A percentile compares a stretch with the other conserved stretches of the same genome.
Evolutionary conservation across 2,113 vertebrate species (phyloP).

Genomic region (Dasypus novemcinctus): DNA sequence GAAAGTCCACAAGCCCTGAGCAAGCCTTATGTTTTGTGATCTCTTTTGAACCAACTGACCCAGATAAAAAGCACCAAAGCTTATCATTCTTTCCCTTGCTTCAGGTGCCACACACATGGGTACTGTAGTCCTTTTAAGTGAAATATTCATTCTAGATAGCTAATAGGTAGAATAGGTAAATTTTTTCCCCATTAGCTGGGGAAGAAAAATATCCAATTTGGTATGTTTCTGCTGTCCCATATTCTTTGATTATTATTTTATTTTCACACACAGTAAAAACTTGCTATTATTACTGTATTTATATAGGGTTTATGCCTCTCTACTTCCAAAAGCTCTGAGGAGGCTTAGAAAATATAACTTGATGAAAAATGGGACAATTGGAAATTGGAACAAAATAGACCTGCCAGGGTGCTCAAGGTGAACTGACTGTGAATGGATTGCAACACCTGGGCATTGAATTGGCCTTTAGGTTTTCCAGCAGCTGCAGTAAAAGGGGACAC

Average conservation of each 20-base stretch:
- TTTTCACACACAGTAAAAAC: not conserved
- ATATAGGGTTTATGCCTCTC: not conserved
- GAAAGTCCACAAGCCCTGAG: not conserved
- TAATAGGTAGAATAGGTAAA: not conserved
- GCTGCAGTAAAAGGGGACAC: not conserved
- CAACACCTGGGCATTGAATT: not conserved
- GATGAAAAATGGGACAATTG: not conserved
- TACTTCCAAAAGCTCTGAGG: not conserved
- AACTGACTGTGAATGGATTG: not conserved
- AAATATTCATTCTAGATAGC: not conserved
- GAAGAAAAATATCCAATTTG: not conserved
- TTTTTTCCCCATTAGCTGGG: not conserved
- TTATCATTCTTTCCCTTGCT: not conserved
- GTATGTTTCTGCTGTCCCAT: not conserved
- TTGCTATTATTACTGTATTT: not conserved
- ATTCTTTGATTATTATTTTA: constrained; percentile 22
- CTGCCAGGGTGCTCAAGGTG: not conserved
- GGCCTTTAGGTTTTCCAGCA: not conserved
- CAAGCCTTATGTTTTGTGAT: not conserved
- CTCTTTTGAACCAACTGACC: not conserved
- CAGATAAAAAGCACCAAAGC: not conserved
- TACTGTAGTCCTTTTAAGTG: not conserved
- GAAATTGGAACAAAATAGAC: not conserved
- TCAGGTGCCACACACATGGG: not conserved
- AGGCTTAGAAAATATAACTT: not conserved